phyloP scores from a whole-genome alignment of 2,113 vertebrate species.

The Toxotes jaculatrix region DNA sequence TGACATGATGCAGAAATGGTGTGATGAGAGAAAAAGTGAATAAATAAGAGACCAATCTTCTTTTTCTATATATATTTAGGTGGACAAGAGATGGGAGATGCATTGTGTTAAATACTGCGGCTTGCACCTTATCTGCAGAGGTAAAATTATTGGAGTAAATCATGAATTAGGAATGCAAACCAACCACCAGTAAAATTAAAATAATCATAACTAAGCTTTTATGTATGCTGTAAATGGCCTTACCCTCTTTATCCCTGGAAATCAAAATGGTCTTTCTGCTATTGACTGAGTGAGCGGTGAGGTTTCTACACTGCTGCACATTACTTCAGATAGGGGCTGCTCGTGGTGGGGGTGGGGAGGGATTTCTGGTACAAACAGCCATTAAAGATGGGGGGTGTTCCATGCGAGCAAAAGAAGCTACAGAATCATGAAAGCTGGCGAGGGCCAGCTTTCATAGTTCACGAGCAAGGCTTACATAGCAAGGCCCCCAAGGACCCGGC shows the following conservation, averaged over 20 bases:
- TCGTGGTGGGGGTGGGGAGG: constrained; percentile 24
- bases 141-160: not conserved
- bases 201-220: constrained; percentile 4
- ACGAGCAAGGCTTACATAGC: constrained; percentile 36
- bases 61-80: not conserved
- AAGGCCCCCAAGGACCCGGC: constrained; percentile 25
- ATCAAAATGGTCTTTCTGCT: constrained; percentile 60
- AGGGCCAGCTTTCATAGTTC: constrained; percentile 60
- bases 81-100: not conserved
- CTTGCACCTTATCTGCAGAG: not conserved
- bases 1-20: not conserved
- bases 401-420: constrained; percentile 61
- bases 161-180: constrained; percentile 16
- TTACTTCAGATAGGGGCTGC: constrained; percentile 56
- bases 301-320: constrained; percentile 52
- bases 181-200: not conserved
- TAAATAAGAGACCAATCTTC: not conserved
- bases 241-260: constrained; percentile 50
- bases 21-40: not conserved
- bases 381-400: constrained; percentile 68
- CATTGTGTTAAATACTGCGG: not conserved
- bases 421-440: not conserved
- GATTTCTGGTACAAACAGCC: constrained; percentile 71
- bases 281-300: constrained; percentile 53
- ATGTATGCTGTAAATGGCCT: constrained; percentile 36